Evolutionary conservation across 1,140 invertebrate species (phyloP).

Genomic region (Drosophila bifasciata): DNA sequence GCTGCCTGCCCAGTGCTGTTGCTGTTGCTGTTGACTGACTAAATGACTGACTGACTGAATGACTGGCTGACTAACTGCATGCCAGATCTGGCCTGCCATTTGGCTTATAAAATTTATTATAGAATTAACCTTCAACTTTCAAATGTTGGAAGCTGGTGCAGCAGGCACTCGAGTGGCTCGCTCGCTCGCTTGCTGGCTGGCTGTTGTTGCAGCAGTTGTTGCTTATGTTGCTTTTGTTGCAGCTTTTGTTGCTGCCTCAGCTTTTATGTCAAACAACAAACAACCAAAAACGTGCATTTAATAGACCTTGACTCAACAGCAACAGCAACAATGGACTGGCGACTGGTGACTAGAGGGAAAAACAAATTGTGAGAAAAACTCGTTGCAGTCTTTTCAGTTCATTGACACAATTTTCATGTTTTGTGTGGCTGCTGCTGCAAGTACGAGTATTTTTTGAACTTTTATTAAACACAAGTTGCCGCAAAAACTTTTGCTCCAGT

Average conservation of each 20-base stretch:
- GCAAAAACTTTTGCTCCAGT: conserved; percentile 1
- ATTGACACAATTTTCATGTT: conserved; percentile 67
- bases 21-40: conserved; percentile 21
- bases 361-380: conserved; percentile 56
- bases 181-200: no score
- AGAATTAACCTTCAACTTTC: conserved; percentile 75
- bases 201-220: conserved; percentile 17
- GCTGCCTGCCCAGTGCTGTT: conserved; percentile 18
- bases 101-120: conserved; percentile 62
- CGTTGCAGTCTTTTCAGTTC: conserved; percentile 57
- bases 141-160: conserved; percentile 48
- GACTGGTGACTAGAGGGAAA: conserved; percentile 25
- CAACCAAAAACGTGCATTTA: conserved; percentile 61
- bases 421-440: conserved; percentile 13
- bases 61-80: conserved; percentile 33
- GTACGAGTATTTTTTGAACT: conserved; percentile 30
- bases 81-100: conserved; percentile 41
- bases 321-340: conserved; percentile 4
- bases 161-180: neutral
- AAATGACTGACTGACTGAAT: conserved; percentile 19
- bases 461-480: conserved; percentile 43
- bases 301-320: conserved; percentile 54
- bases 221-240: conserved; percentile 17
- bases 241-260: conserved; percentile 29
- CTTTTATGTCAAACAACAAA: conserved; percentile 26